Evolutionary conservation across 2,888 invertebrate genomes (phyloP), one percentile per base, ranked within the genome.

Genomic region (Oconnorella tubifera): DNA sequence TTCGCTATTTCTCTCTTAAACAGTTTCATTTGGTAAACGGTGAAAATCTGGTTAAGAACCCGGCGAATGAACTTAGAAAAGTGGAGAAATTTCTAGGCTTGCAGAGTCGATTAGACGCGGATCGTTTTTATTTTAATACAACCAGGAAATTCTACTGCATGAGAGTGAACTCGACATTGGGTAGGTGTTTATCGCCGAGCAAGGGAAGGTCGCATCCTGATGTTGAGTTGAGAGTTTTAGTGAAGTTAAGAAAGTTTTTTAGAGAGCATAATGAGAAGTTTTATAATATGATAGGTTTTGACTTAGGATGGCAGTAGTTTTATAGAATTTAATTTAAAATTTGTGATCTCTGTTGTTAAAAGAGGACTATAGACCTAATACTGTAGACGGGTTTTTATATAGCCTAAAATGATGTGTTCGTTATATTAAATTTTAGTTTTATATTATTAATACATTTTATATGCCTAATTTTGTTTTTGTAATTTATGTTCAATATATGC

Each of bases 71-170:
- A 63, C 73, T 81, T n/a, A 57, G 65, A 28, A 73, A 74, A 61
- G 40, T 62, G 53, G 80, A 81, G 67, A 65, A 67, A n/a, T 81
- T 81, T 68, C 70, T 81, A n/a, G 77, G 78, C 1, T 57, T 81
- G 33, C 66, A 72, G 23, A 77, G 75, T 63, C 63, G 66, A 57
- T 72, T 81, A 25, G 74, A 75, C 10, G 67, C 73, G 50, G 90
- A 90, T 81, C 92, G 94, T 83, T 92, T 98, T 83, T 94, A 95
- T 84, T 98, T 93, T 84, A 97, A 98, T 84, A 89, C 90, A 83
- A 93, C 93, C 23, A 93, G 96, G 83, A 94, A 97, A 67, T 94
- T 99, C 84, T 97, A 91, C 84, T 97, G 97, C 82, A 82, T 85
- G 69, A 27, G 56, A 19, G 25, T 33, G 51, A 32, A 23, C 32